These are phyloP conservation scores for Pyrochroa serraticornis DNA, from an alignment of 2,888 invertebrate genomes.

Conservation along the genomic window DNA sequence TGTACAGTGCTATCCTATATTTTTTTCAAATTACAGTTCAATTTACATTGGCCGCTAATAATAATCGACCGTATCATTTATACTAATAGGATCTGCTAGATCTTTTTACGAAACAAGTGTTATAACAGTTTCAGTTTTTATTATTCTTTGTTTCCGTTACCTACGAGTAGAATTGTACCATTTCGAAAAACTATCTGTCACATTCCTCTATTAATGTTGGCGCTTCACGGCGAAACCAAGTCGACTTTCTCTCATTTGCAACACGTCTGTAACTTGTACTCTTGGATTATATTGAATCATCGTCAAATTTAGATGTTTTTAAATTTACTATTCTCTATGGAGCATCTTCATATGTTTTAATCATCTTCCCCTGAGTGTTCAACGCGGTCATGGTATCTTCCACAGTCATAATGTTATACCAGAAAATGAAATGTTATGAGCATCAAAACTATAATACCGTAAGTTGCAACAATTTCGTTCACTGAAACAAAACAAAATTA, in stretches of 20 bases:
- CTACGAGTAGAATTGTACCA: slow-evolving; percentile 15
- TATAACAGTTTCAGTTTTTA: slow-evolving; percentile 29
- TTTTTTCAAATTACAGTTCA: slow-evolving; percentile 23
- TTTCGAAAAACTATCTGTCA: slow-evolving; percentile 11
- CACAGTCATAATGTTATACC: too few relatives aligned
- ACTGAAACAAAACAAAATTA: too few relatives aligned
- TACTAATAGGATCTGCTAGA: slow-evolving; percentile 33
- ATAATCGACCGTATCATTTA: slow-evolving; percentile 34
- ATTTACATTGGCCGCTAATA: slow-evolving; percentile 23
- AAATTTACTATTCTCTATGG: too few relatives aligned
- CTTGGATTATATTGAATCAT: too few relatives aligned
- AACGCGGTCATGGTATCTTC: too few relatives aligned
- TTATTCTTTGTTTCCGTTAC: slow-evolving; percentile 26
- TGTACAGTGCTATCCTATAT: slow-evolving; percentile 14
- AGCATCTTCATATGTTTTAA: too few relatives aligned
- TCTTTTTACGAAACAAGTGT: slow-evolving; percentile 26
- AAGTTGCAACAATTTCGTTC: too few relatives aligned
- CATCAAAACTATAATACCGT: too few relatives aligned
- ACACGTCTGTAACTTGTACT: too few relatives aligned
- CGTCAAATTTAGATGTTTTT: too few relatives aligned
- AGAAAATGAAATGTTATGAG: too few relatives aligned
- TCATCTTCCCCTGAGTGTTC: too few relatives aligned
- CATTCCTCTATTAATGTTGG: neutral
- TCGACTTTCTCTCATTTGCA: slow-evolving; percentile 11
- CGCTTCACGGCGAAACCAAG: slow-evolving; percentile 1